Evolutionary conservation across 2,888 invertebrate species (phyloP), one percentile per base, ranked within the genome.

Genomic region (Xiphydria camelus): DNA sequence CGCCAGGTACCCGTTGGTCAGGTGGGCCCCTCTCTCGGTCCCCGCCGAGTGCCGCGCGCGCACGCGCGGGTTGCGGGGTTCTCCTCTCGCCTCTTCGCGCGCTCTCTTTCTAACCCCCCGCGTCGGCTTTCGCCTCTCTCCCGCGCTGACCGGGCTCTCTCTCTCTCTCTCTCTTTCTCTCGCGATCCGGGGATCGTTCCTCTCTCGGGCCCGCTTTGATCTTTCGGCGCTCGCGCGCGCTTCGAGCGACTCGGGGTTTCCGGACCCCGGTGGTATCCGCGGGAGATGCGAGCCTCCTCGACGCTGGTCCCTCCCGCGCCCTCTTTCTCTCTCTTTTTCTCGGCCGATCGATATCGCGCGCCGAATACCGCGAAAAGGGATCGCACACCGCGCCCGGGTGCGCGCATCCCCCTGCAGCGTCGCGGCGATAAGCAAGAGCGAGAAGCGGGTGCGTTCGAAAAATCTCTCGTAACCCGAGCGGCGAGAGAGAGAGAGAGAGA

Each of bases 1-100:
- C 59, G 49, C 59, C 55, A 58, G 58, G 60, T 66, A 64, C 64
- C 65, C 62, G 69, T 68, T 72, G 71, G 68, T 67, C 64, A 66
- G 62, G 63, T 66, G 67, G 53, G 51, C 59, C 67, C 67, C 69
- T 65, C 67, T 65, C 54, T 34, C 5, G 29, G 15, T 15, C 15
- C 5, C 15, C 12, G 29, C 29, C 15, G 14, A 4, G 29, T 6
- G 26, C 6, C 2, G 10, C 7, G 26, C 26, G 9, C 26, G 5
- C 2, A 10, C 29, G 29, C 12, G 12, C 29, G 5, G 12, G 14
- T n/a, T 20, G 25, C 29, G 23, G 20, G 21, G 19, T 35, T 39
- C 43, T 43, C 44, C 20, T 36, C 40, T 35, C 44, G 26, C 25
- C 37, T 43, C 34, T 38, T 23, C 14, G 26, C 19, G 19, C 26